Evolutionary conservation across 1,140 invertebrate species (phyloP).

Genomic region (Rhopalosiphum padi): DNA sequence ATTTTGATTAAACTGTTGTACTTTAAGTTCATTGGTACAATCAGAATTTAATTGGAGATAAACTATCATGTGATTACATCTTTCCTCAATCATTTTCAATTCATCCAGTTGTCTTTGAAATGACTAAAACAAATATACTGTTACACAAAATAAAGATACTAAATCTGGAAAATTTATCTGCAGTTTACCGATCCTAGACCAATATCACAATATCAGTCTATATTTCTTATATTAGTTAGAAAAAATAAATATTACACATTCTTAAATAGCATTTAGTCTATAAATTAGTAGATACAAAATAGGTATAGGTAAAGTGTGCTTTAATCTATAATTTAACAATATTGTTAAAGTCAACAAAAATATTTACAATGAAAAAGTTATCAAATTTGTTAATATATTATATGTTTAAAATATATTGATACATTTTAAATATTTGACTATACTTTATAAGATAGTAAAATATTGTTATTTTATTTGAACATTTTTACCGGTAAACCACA

Average conservation of each 20-base stretch:
- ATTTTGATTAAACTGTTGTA: background rate
- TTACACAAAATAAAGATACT: background rate
- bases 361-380: too few relatives aligned
- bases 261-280: too few relatives aligned
- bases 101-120: conserved; percentile 41
- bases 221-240: background rate
- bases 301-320: too few relatives aligned
- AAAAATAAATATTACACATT: background rate
- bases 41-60: conserved; percentile 27
- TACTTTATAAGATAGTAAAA: background rate
- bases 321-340: too few relatives aligned
- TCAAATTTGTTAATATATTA: too few relatives aligned
- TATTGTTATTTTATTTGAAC: background rate
- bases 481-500: background rate
- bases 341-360: too few relatives aligned
- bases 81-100: conserved; percentile 18
- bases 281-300: too few relatives aligned
- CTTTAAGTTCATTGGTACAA: background rate
- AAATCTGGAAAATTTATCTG: background rate
- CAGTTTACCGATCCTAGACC: background rate
- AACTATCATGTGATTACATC: conserved; percentile 47
- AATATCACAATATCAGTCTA: background rate
- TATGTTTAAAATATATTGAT: too few relatives aligned
- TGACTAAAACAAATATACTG: background rate
- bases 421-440: too few relatives aligned